phyloP scores from a whole-genome alignment of 2,888 invertebrate genomes.

The Idaea biselata region DNA sequence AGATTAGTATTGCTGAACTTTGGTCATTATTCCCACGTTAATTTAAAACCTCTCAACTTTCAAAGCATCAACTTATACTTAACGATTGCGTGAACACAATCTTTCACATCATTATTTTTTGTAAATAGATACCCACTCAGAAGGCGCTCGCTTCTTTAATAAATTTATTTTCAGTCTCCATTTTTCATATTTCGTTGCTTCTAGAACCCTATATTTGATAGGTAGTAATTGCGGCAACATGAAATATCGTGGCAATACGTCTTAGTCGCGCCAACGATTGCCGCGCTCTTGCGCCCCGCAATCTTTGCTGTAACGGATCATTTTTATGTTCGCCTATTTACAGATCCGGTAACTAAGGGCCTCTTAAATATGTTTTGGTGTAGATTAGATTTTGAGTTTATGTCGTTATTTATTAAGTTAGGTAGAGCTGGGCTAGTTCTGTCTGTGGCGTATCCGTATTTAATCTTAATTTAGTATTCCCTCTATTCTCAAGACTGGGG shows the following conservation, averaged over 20 bases:
- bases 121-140: neutral
- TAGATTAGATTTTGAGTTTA: neutral
- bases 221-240: slow-evolving; percentile 46
- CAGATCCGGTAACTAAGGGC: slow-evolving; percentile 11
- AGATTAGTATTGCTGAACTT: neutral
- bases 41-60: too few relatives aligned
- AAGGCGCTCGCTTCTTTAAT: neutral
- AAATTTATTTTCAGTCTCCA: neutral
- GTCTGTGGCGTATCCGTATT: too few relatives aligned
- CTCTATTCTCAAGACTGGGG: too few relatives aligned
- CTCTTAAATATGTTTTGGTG: neutral
- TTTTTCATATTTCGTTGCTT: neutral
- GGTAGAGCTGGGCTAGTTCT: neutral
- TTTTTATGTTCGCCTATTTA: slow-evolving; percentile 14
- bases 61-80: neutral
- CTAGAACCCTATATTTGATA: neutral
- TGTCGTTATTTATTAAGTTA: neutral
- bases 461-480: too few relatives aligned
- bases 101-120: neutral
- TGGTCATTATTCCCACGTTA: neutral
- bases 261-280: slow-evolving; percentile 31
- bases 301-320: slow-evolving; percentile 14
- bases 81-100: neutral
- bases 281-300: slow-evolving; percentile 14
- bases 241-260: slow-evolving; percentile 41